phyloP scores from a whole-genome alignment of 1,140 invertebrate species.

The Drosophila nebulosa region DNA sequence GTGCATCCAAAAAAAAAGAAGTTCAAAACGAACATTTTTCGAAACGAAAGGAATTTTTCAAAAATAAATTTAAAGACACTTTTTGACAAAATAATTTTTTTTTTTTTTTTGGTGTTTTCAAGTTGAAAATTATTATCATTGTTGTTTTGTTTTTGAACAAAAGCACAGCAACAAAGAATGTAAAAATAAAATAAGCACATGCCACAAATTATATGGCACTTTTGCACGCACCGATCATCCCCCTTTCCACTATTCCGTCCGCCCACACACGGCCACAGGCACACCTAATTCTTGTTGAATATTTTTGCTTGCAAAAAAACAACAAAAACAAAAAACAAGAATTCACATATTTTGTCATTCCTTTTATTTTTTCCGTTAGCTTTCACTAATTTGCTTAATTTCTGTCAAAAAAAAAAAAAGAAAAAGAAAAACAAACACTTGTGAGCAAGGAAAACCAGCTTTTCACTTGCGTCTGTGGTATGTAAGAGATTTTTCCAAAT shows the following conservation, averaged over 20 bases:
- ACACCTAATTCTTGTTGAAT: conserved; percentile 59
- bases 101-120: conserved; percentile 18
- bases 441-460: background rate
- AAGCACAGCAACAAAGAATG: conserved; percentile 9
- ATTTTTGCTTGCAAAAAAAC: conserved; percentile 20
- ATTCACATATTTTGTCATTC: conserved; percentile 27
- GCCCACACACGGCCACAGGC: conserved; percentile 29
- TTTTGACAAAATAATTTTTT: background rate
- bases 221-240: conserved; percentile 49
- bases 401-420: conserved; percentile 41
- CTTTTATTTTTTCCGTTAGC: conserved; percentile 35
- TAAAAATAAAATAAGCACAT: conserved; percentile 33
- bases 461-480: background rate
- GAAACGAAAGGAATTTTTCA: background rate
- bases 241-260: conserved; percentile 7
- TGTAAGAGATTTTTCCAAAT: conserved; percentile 61
- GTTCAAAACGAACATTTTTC: conserved; percentile 3
- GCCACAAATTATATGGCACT: conserved; percentile 36
- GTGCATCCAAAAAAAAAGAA: background rate
- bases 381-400: conserved; percentile 72
- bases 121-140: conserved; percentile 10
- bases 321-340: too few species aligned
- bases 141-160: conserved; percentile 16
- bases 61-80: background rate
- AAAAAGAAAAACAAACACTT: conserved; percentile 20